Conservation (phyloP, 2,113 vertebrate species). For the Mormyrus iriodes region DNA sequence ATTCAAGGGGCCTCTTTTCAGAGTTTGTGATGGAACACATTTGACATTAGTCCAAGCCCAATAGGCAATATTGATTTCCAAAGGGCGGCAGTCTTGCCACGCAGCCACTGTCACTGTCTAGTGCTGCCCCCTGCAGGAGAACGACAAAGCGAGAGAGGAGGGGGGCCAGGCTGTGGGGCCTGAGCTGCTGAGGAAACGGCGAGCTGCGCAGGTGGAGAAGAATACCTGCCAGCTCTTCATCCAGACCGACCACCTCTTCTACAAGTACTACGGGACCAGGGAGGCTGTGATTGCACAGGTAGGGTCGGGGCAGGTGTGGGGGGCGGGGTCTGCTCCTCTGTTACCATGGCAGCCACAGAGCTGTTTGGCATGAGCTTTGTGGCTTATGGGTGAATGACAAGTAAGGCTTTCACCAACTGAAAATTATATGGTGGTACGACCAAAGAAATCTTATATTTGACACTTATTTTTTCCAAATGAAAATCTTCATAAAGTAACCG, state of each 20-base stretch:
- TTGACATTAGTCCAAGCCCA: neutral
- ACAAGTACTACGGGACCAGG: slow-evolving; percentile 83
- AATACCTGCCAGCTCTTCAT: slow-evolving; percentile 98
- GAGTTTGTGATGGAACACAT: neutral
- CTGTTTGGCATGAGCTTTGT: neutral
- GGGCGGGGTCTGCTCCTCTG: neutral
- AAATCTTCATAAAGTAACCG: neutral
- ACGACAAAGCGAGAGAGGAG: neutral
- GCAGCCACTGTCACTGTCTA: neutral
- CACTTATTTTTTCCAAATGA: neutral
- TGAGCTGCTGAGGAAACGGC: slow-evolving; percentile 76
- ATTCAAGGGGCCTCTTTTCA: neutral
- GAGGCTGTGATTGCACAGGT: slow-evolving; percentile 87
- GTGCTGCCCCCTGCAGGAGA: slow-evolving; percentile 23
- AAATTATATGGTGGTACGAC: neutral
- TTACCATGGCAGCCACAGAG: neutral
- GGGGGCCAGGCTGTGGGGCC: slow-evolving; percentile 43
- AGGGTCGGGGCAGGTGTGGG: neutral
- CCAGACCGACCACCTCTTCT: slow-evolving; percentile 97
- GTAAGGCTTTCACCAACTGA: neutral
- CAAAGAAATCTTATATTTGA: neutral
- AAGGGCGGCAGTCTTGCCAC: neutral
- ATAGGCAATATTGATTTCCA: neutral
- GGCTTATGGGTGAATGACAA: neutral
- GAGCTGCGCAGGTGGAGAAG: slow-evolving; percentile 84